phyloP scores from a whole-genome alignment of 2,797 vertebrate genomes.

The Fistularia commersonii region DNA sequence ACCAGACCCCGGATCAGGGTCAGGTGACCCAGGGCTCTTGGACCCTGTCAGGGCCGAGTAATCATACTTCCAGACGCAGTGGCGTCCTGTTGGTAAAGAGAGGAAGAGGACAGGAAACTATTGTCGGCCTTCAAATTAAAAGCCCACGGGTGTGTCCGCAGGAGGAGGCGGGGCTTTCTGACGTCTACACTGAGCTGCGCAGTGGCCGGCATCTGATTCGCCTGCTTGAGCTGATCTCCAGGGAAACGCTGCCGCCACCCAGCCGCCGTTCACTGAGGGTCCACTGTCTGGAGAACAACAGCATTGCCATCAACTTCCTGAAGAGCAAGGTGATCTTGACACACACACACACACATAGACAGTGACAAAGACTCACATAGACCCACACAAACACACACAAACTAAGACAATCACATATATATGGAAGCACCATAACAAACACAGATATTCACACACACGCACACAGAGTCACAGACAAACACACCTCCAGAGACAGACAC shows the following conservation, averaged over 20 bases:
- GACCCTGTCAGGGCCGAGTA: too few species aligned
- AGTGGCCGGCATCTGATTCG: slow-evolving; percentile 78
- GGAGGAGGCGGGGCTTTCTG: slow-evolving; percentile 72
- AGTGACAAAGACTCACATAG: not conserved
- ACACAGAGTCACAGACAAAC: too few species aligned
- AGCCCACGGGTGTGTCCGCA: slow-evolving; percentile 34
- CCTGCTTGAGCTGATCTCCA: slow-evolving; percentile 85
- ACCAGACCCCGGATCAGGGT: too few species aligned
- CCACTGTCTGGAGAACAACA: slow-evolving; percentile 90
- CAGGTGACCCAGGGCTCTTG: too few species aligned
- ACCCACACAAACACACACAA: not conserved
- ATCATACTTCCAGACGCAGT: too few species aligned
- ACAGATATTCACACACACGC: too few species aligned
- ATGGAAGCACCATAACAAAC: too few species aligned
- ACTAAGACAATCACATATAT: too few species aligned
- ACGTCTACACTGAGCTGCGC: slow-evolving; percentile 83
- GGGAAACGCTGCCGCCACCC: slow-evolving; percentile 72
- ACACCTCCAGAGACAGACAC: not conserved
- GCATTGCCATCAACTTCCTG: slow-evolving; percentile 86
- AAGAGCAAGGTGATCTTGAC: slow-evolving; percentile 76
- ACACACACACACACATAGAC: not conserved
- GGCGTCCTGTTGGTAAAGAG: too few species aligned
- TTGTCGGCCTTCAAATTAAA: not conserved
- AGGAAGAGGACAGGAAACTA: too few species aligned
- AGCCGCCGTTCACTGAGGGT: slow-evolving; percentile 78